These are phyloP conservation scores for Chorisops tibialis DNA, from an alignment of 2,888 invertebrate species.

Conservation along the genomic window DNA sequence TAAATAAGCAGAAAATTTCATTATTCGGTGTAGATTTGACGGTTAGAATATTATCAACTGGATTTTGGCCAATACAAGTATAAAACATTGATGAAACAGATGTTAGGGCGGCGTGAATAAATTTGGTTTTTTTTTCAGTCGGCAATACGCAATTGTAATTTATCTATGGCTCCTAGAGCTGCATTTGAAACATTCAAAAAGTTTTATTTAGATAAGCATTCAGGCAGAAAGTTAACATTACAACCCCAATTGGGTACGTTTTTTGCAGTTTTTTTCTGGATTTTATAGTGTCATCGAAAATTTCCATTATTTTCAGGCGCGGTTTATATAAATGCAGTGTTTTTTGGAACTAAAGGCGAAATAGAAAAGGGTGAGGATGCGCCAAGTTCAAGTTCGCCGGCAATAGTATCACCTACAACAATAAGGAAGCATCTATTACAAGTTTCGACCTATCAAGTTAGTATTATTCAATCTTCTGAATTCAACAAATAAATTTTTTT, in stretches of 20 bases:
- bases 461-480: neutral
- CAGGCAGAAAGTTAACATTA: constrained; percentile 92
- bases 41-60: constrained; percentile 96
- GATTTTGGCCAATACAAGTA: constrained; percentile 95
- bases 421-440: constrained; percentile 92
- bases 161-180: constrained; percentile 84
- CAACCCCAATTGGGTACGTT: constrained; percentile 82
- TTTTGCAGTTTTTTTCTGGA: neutral
- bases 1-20: constrained; percentile 68
- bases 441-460: constrained; percentile 64
- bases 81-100: neutral
- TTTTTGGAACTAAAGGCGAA: constrained; percentile 69
- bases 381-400: constrained; percentile 54
- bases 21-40: constrained; percentile 90
- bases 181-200: constrained; percentile 95
- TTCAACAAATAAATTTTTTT: too few relatives aligned
- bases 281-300: neutral
- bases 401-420: constrained; percentile 54
- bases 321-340: constrained; percentile 95
- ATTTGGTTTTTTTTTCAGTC: constrained; percentile 51
- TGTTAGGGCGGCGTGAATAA: neutral
- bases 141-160: constrained; percentile 91
- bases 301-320: constrained; percentile 58
- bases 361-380: constrained; percentile 56
- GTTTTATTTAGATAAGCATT: constrained; percentile 97